Evolutionary conservation across 2,797 vertebrate genomes (phyloP).

Genomic region (Mormyrus hasselquistii): DNA sequence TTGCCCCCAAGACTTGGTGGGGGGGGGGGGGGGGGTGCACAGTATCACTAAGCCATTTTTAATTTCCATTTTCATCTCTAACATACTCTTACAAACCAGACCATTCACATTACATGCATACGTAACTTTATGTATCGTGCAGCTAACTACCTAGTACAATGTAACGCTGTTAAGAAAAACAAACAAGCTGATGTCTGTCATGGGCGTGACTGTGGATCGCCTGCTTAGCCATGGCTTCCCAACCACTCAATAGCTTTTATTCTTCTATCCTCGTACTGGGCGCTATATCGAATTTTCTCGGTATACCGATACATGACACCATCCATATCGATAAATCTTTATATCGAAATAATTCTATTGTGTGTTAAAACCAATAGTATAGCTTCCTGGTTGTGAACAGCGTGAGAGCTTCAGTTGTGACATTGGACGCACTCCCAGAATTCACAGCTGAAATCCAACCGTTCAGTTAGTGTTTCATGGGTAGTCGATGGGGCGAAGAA

Average conservation of each 20-base stretch:
- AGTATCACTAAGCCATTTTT: not conserved
- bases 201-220: not conserved
- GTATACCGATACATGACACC: not conserved
- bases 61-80: not conserved
- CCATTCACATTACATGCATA: not conserved
- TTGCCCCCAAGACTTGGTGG: not conserved
- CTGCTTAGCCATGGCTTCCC: not conserved
- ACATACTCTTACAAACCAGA: not conserved
- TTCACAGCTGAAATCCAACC: not conserved
- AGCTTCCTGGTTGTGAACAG: not conserved
- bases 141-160: not conserved
- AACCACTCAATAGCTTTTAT: not conserved
- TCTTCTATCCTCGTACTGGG: not conserved
- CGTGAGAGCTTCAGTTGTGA: not conserved
- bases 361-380: not conserved
- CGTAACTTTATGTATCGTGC: not conserved
- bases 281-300: not conserved
- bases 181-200: not conserved
- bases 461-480: not conserved
- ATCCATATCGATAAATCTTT: not conserved
- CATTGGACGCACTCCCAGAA: not conserved
- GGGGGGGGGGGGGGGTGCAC: not conserved
- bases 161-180: not conserved
- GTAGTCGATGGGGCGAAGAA: not conserved
- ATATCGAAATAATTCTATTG: not conserved